phyloP scores from a whole-genome alignment of 2,113 vertebrate genomes.

The Nestor notabilis region DNA sequence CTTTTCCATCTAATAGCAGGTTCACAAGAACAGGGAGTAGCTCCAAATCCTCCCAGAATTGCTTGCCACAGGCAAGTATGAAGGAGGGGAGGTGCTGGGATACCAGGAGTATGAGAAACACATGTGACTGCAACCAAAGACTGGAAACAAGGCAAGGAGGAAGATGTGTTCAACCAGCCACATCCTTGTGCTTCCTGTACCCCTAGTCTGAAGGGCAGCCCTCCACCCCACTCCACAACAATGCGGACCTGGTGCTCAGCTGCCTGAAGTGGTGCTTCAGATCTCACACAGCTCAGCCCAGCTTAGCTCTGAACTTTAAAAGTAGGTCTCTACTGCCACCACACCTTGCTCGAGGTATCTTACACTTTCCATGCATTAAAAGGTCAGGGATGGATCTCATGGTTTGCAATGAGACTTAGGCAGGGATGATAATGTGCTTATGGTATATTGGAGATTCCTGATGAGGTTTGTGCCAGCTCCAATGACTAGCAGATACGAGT shows the following conservation, averaged over 20 bases:
- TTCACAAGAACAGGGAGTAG: neutral
- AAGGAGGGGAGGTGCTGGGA: neutral
- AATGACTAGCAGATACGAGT: neutral
- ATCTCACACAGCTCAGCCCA: neutral
- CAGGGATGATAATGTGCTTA: neutral
- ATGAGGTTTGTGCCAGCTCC: neutral
- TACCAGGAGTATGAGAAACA: neutral
- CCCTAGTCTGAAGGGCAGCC: neutral
- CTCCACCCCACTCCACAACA: neutral
- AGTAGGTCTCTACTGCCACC: constrained; percentile 46
- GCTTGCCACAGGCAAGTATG: neutral
- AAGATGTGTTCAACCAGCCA: neutral
- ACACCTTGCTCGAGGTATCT: neutral
- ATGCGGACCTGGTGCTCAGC: neutral
- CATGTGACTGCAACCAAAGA: neutral
- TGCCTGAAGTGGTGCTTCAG: neutral
- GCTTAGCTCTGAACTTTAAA: neutral
- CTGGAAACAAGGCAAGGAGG: neutral
- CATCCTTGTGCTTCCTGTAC: neutral
- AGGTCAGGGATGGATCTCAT: neutral
- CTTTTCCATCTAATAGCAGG: neutral
- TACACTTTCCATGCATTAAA: neutral
- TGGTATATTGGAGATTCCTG: neutral
- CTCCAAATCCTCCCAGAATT: neutral
- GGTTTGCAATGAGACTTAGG: neutral